phyloP scores from a whole-genome alignment of 2,888 invertebrate genomes.

The Meliscaeva auricollis region DNA sequence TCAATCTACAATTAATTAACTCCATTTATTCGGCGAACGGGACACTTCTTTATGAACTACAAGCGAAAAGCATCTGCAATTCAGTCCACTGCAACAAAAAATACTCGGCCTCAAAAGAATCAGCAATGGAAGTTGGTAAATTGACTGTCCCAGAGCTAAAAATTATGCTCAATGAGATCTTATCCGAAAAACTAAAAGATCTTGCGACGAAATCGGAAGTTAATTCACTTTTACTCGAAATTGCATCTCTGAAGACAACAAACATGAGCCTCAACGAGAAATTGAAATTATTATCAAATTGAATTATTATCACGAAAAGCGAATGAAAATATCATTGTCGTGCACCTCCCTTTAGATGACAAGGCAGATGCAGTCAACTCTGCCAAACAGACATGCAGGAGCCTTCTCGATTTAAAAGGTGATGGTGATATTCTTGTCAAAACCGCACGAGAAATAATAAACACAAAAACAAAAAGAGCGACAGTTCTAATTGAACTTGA shows the following conservation, averaged over 20 bases:
- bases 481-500: slow-evolving; percentile 4
- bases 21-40: no score
- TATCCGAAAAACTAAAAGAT: neutral
- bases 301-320: slow-evolving; percentile 2
- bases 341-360: slow-evolving; percentile 29
- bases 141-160: no score
- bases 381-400: slow-evolving; percentile 30
- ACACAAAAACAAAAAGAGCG: neutral
- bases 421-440: neutral
- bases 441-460: slow-evolving; percentile 11
- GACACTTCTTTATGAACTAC: no score
- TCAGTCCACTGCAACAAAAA: no score
- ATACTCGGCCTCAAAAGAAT: no score
- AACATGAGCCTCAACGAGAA: neutral
- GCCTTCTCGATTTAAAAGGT: slow-evolving; percentile 10
- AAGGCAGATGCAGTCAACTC: slow-evolving; percentile 22
- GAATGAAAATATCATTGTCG: slow-evolving; percentile 12
- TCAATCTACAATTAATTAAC: no score
- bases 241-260: neutral
- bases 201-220: neutral
- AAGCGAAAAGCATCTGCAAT: no score
- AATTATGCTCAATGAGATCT: neutral
- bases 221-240: no score
- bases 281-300: neutral
- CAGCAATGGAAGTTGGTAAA: no score